Base-by-base conservation (phyloP, 2,888 invertebrate genomes). In the Drosophila cognata region DNA sequence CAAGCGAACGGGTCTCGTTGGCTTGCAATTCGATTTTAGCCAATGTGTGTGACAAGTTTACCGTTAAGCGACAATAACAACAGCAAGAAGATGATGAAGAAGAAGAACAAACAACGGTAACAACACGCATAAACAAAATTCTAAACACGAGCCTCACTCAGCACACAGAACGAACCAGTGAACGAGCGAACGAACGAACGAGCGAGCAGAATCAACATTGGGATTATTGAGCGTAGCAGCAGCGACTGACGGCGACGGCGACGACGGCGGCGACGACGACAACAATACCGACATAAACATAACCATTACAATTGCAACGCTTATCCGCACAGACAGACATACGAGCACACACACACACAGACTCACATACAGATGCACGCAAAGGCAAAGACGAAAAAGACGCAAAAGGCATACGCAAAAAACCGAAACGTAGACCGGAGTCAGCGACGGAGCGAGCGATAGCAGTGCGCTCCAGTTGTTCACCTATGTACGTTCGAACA, bases 401-500 rank as follows among this genome's bases (percentile, higher is more conserved):
- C 57, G 57, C 57, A 57, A 61, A 58, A 74, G 48, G 68, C 64
- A 68, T 63, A 65, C 70, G 74, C 64, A 28, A 61, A 67, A 61
- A 70, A 69, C 33, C 56, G 62, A 76, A 79, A 71, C 71, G 68
- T 48, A 51, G 58, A 65, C 77, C 57, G 53, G 63, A 69, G 81
- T 62, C 73, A 41, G 62, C 68, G 73, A 78, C 70, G 74, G 55
- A 63, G 51, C 69, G 74, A 58, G 72, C 79, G 71, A 75, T 75
- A 65, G 60, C 71, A 74, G 58, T 87, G 90, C 90, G 87, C 84
- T 74, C 84, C 87, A 91, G 91, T 91, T 91, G 91, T 92, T 91
- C 90, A 92, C 91, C 91, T 90, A 89, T 85, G 91, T 90, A 92
- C 92, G 93, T 91, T 92, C 92, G 91, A 92, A 89, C 91, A 90